These are phyloP conservation scores for Enteromius argenteus DNA, from an alignment of 2,797 vertebrate genomes.

Conservation along the genomic window DNA sequence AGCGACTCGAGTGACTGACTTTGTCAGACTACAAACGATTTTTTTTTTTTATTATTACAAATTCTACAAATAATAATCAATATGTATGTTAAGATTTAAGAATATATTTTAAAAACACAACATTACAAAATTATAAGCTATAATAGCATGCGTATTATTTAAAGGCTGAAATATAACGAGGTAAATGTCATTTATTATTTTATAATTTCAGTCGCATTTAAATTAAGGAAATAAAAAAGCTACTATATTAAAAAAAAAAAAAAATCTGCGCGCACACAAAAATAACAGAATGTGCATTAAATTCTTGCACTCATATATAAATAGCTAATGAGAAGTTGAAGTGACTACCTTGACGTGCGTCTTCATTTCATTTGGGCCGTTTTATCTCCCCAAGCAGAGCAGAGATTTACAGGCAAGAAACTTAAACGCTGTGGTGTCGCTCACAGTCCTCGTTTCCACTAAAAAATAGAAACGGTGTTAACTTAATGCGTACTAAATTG, in stretches of 20 bases:
- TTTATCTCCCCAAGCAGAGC: slow-evolving; percentile 67
- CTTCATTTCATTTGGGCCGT: slow-evolving; percentile 68
- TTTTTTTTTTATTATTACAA: neutral
- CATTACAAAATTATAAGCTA: neutral
- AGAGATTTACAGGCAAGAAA: slow-evolving; percentile 72
- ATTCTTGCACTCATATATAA: neutral
- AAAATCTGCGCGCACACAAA: neutral
- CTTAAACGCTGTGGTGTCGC: slow-evolving; percentile 62
- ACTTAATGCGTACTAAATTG: slow-evolving; percentile 60
- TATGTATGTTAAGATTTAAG: neutral
- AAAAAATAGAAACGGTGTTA: slow-evolving; percentile 70
- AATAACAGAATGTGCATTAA: neutral
- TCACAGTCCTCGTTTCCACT: slow-evolving; percentile 62
- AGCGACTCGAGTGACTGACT: neutral
- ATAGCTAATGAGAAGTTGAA: slow-evolving; percentile 49
- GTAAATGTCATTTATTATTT: neutral
- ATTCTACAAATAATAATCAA: neutral
- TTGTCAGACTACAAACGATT: neutral
- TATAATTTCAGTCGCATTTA: neutral
- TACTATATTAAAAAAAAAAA: too few relatives aligned
- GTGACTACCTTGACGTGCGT: slow-evolving; percentile 71
- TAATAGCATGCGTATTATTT: neutral
- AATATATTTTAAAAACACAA: neutral
- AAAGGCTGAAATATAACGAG: neutral
- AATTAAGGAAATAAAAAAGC: neutral